Base-by-base conservation (phyloP, 1,140 invertebrate species). In the Rhopalosiphum maidis region DNA sequence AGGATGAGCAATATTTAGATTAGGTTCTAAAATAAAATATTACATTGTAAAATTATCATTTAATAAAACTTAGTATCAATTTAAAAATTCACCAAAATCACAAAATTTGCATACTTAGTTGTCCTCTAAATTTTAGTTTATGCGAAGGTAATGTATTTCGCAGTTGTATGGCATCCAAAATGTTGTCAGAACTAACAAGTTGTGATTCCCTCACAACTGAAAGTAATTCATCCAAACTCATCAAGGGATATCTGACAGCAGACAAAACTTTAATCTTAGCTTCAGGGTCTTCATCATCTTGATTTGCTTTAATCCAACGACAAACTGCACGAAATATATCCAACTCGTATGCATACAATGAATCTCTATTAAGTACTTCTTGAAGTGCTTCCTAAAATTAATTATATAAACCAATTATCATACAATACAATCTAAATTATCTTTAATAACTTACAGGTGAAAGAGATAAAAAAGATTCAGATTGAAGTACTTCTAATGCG, bases 331-430 rank as follows among this genome's bases (percentile, higher is more conserved):
- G 96, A 95, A 99, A 99, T 94, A 99, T 99, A 94, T 99, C 97
- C 46, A 99, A 98, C 96, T 99, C 99, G 9, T 97, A 97, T 0
- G 98, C 98, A 96, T 98, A 99, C 95, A 99, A 99, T 2, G 99
- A 99, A 95, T 99, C 98, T 90, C 99, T 96, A 89, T 97, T 96
- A 68, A 99, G 96, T n/a, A 99, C 96, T 95, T 98, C 97, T 94
- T 97, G 97, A 37, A 98, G 95, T 6, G 97, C 97, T 94, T 96
- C 96, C 96, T 97, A 94, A 93, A 95, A 68, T 43, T 3, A 18
- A n/a, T 48, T 35, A 25, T 46, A 93, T 93, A 90, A 94, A 93
- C 46, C n/a, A 94, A 51, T 35, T 85, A 60, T 68, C 11, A 43
- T 68, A 90, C 25, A 41, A 25, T 11, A 30, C 43, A 11, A 88